These are phyloP conservation scores for Unio delphinus DNA, from an alignment of 2,888 invertebrate genomes.

Conservation along the genomic window DNA sequence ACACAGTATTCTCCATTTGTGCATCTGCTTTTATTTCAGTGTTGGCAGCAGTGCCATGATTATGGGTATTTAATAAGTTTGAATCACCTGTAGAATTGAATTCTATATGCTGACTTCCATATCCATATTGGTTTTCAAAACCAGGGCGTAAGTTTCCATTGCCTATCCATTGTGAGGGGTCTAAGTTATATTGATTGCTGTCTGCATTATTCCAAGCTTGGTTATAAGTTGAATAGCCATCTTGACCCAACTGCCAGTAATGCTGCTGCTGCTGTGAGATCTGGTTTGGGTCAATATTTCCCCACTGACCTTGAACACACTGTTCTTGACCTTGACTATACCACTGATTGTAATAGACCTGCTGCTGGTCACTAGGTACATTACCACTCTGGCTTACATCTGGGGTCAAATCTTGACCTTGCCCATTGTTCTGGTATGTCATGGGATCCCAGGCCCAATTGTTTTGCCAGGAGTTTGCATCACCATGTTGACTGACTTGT, in stretches of 20 bases:
- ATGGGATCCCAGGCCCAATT: conserved; percentile 21
- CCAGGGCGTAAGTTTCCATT: too few species aligned
- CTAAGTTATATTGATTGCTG: conserved; percentile 9
- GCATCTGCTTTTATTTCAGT: too few species aligned
- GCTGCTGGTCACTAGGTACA: conserved; percentile 7
- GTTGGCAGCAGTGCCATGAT: too few species aligned
- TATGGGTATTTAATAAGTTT: too few species aligned
- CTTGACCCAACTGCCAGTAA: neutral
- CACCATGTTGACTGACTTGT: neutral
- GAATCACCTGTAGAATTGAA: too few species aligned
- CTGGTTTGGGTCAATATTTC: conserved; percentile 6
- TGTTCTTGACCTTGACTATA: conserved; percentile 10
- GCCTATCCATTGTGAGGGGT: conserved; percentile 1
- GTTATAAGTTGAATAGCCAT: conserved; percentile 10
- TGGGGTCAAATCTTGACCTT: neutral
- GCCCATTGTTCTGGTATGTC: conserved; percentile 2
- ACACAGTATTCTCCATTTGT: too few species aligned
- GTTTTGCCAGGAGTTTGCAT: neutral
- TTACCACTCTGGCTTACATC: neutral
- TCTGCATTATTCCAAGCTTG: conserved; percentile 2
- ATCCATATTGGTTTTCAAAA: too few species aligned
- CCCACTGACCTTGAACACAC: conserved; percentile 4
- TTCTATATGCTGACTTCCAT: too few species aligned
- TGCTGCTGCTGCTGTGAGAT: conserved; percentile 4
- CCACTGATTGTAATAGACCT: conserved; percentile 25